These are phyloP conservation scores for Xenotilapia leptura DNA, from an alignment of 2,113 vertebrate genomes.

Conservation along the genomic window DNA sequence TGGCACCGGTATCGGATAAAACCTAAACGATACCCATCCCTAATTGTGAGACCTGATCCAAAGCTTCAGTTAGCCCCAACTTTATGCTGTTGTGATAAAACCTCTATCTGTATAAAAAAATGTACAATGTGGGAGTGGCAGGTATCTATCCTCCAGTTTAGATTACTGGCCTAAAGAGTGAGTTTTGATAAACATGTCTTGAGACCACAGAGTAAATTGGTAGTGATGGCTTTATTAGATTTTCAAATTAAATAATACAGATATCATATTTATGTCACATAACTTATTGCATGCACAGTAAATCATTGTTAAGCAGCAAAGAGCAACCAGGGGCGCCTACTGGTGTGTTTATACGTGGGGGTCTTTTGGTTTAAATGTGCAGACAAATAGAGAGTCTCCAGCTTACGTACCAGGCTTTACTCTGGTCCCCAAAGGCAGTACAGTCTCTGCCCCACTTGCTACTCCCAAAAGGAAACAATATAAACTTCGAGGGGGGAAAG, in stretches of 20 bases:
- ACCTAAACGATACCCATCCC: too few relatives aligned
- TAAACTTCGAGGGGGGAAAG: constrained; percentile 1
- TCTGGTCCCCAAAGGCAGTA: neutral
- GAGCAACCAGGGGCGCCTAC: neutral
- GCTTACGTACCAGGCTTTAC: constrained; percentile 16
- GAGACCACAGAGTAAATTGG: neutral
- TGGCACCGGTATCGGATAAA: too few relatives aligned
- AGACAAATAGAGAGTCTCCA: neutral
- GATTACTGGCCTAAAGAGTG: neutral
- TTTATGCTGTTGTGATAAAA: neutral
- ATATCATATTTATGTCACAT: neutral
- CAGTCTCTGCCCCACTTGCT: neutral
- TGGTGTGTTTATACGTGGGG: constrained; percentile 24
- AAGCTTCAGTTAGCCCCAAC: neutral
- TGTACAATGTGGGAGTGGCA: constrained; percentile 1
- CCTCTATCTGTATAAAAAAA: neutral
- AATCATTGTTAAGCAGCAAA: neutral
- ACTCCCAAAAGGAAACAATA: constrained; percentile 25
- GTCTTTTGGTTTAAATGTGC: constrained; percentile 6
- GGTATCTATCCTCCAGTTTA: neutral
- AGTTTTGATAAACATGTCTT: neutral
- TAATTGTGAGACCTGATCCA: neutral
- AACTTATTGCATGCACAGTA: neutral
- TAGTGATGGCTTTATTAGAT: neutral
- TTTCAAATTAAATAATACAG: neutral